Percentiles rank a stretch among this genome's conserved stretches.
These are phyloP conservation scores for Stegodyphus dumicola DNA, from an alignment of 1,140 invertebrate species.

Conservation along the genomic window DNA sequence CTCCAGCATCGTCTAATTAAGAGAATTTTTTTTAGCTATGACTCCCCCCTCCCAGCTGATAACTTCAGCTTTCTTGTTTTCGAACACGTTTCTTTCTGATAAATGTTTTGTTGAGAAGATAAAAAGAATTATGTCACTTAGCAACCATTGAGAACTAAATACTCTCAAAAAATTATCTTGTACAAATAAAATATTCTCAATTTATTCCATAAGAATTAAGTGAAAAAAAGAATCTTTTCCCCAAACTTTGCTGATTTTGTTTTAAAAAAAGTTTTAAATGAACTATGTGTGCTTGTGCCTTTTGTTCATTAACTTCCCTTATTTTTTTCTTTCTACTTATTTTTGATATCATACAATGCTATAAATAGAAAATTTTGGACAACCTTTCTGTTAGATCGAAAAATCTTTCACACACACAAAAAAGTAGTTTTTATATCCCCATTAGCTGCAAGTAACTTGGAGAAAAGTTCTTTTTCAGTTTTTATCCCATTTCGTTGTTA, in stretches of 20 bases:
- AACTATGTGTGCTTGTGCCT: neutral
- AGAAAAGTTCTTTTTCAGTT: too few relatives aligned
- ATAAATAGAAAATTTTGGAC: conserved; percentile 13
- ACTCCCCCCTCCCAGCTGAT: conserved; percentile 12
- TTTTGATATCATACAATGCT: conserved; percentile 37
- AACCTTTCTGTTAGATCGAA: neutral
- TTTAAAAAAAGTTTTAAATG: conserved; percentile 17
- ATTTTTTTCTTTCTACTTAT: conserved; percentile 26
- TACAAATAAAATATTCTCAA: conserved; percentile 49
- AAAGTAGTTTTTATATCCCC: neutral
- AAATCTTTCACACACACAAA: neutral
- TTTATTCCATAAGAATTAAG: conserved; percentile 32
- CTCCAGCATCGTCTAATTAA: conserved; percentile 22
- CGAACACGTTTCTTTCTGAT: conserved; percentile 34
- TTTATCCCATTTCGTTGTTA: too few relatives aligned
- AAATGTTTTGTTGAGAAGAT: conserved; percentile 20
- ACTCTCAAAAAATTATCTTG: conserved; percentile 45
- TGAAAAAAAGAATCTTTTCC: conserved; percentile 14
- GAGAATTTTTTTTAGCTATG: conserved; percentile 14
- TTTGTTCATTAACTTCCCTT: conserved; percentile 38
- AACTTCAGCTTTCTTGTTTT: conserved; percentile 39
- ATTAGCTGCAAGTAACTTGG: too few relatives aligned
- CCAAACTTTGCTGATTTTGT: conserved; percentile 38
- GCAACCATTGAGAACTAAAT: conserved; percentile 37
- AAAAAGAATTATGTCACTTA: conserved; percentile 46